A percentile compares a stretch with the other conserved stretches of the same genome.
These are phyloP conservation scores for Lasioglossum oenotherae DNA, from an alignment of 2,888 invertebrate species.

Conservation along the genomic window DNA sequence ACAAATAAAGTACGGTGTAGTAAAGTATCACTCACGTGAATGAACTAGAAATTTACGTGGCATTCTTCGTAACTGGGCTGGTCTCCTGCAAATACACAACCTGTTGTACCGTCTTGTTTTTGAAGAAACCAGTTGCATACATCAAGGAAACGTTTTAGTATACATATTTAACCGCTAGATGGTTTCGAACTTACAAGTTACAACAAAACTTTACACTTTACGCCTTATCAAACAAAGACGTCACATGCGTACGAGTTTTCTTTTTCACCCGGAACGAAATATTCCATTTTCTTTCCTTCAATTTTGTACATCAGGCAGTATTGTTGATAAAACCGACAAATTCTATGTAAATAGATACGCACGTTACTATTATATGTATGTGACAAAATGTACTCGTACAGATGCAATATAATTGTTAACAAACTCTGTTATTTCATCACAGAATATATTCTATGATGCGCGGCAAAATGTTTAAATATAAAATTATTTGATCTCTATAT, in stretches of 20 bases:
- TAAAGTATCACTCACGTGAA: not conserved
- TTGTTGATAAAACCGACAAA: not conserved
- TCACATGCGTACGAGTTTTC: not conserved
- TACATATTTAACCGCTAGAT: not conserved
- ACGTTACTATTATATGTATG: too few relatives aligned
- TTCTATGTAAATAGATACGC: not conserved
- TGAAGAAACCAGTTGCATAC: not conserved
- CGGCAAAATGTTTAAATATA: not conserved
- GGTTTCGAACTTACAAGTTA: not conserved
- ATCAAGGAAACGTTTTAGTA: slow-evolving; percentile 5
- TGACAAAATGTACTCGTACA: not conserved
- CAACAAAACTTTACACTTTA: not conserved
- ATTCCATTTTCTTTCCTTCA: not conserved
- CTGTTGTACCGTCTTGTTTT: not conserved
- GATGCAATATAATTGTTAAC: not conserved
- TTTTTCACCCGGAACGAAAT: not conserved
- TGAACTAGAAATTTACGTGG: not conserved
- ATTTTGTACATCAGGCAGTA: not conserved
- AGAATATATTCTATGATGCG: not conserved
- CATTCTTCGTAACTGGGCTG: not conserved
- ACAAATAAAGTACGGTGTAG: not conserved
- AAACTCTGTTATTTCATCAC: not conserved
- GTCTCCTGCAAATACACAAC: not conserved
- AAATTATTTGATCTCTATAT: not conserved
- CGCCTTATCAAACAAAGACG: not conserved